A percentile compares a stretch with the other conserved stretches of the same genome.
phyloP scores from a whole-genome alignment of 2,113 vertebrate species.

The Labeo rohita region DNA sequence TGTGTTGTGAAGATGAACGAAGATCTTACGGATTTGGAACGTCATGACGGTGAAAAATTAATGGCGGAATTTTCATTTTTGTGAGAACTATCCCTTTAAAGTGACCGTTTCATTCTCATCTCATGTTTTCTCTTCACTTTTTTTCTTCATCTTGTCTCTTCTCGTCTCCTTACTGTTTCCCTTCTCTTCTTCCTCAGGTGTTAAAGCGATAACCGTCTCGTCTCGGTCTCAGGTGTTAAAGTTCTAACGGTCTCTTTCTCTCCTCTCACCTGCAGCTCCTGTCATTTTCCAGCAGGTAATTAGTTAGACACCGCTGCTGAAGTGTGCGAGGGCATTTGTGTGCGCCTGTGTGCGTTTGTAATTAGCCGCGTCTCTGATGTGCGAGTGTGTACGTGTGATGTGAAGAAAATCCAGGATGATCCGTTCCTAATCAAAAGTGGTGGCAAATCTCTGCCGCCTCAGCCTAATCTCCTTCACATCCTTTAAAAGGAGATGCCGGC shows the following conservation, averaged over 20 bases:
- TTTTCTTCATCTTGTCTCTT: neutral
- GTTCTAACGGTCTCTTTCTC: neutral
- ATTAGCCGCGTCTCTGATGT: slow-evolving; percentile 47
- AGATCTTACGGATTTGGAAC: no score
- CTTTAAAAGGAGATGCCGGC: slow-evolving; percentile 43
- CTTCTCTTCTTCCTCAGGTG: slow-evolving; percentile 13
- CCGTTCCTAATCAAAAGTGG: slow-evolving; percentile 55
- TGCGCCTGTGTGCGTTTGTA: slow-evolving; percentile 35
- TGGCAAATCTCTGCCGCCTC: slow-evolving; percentile 52
- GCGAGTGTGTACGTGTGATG: slow-evolving; percentile 42
- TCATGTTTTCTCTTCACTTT: neutral
- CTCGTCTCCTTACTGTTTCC: neutral
- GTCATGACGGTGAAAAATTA: no score
- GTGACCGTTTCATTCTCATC: slow-evolving; percentile 14
- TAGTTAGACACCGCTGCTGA: slow-evolving; percentile 5
- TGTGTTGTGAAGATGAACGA: no score
- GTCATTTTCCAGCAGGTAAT: slow-evolving; percentile 39
- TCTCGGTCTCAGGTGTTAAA: neutral
- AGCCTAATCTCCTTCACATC: slow-evolving; percentile 50
- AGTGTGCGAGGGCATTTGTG: slow-evolving; percentile 39
- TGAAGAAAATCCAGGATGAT: slow-evolving; percentile 58
- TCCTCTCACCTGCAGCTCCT: slow-evolving; percentile 41
- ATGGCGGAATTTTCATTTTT: no score
- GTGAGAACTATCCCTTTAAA: neutral
- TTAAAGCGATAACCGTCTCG: neutral